phyloP scores from a whole-genome alignment of 1,140 invertebrate species.

The Aphaenogaster rudis region DNA sequence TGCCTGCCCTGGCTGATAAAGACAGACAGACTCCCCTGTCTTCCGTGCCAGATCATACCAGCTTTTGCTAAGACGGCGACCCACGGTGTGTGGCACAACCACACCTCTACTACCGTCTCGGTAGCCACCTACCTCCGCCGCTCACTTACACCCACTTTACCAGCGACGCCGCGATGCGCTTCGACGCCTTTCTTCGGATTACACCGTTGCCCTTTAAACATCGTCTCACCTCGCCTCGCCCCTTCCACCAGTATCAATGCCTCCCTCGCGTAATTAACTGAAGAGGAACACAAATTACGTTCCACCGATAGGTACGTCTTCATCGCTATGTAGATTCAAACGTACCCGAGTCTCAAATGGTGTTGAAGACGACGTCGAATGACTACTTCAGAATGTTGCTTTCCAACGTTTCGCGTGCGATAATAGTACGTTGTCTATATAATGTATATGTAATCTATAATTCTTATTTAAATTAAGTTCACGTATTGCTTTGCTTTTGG shows the following conservation, averaged over 20 bases:
- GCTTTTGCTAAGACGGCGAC: slow-evolving; percentile 76
- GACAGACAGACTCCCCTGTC: slow-evolving; percentile 79
- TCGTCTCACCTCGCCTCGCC: slow-evolving; percentile 39
- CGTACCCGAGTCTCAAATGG: slow-evolving; percentile 6
- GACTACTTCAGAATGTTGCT: not conserved
- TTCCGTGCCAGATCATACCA: slow-evolving; percentile 78
- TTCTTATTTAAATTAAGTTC: not conserved
- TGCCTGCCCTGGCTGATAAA: slow-evolving; percentile 79
- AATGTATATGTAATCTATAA: not conserved
- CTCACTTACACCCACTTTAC: slow-evolving; percentile 75
- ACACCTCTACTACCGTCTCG: slow-evolving; percentile 60
- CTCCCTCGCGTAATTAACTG: slow-evolving; percentile 56
- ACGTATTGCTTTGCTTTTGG: not conserved
- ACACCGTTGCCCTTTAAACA: slow-evolving; percentile 63
- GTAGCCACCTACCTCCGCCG: slow-evolving; percentile 67
- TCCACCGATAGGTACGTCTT: slow-evolving; percentile 39
- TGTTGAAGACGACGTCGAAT: slow-evolving; percentile 11
- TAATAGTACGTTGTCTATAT: not conserved
- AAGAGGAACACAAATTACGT: slow-evolving; percentile 60
- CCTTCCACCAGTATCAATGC: slow-evolving; percentile 25
- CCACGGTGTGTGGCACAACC: slow-evolving; percentile 56
- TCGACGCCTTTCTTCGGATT: slow-evolving; percentile 77
- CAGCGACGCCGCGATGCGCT: slow-evolving; percentile 69
- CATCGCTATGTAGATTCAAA: slow-evolving; percentile 24
- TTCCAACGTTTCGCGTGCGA: not conserved